Base-by-base conservation (phyloP, 2,888 invertebrate genomes). In the Hybos culiciformis region DNA sequence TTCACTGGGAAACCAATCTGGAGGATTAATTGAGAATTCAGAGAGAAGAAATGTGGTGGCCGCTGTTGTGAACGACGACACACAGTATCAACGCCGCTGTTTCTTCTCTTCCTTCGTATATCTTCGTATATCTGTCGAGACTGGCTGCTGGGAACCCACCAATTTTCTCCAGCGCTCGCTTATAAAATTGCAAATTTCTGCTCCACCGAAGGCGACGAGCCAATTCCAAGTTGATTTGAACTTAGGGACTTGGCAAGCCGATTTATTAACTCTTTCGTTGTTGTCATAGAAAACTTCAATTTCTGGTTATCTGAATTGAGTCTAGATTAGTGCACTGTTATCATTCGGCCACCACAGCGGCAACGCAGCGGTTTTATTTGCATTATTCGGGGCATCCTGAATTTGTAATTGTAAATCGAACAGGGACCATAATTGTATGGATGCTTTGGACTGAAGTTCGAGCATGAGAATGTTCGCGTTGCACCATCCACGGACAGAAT, bases 351-450 rank as follows among this genome's bases (percentile, higher is more conserved):
- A 43, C 98, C 98, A 53, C 85, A 83, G 0, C 83, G 80, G 63
- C 92, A 90, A 53, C 83, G 80, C 31, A 91, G 62, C 0, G 97
- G 97, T 61, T 88, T 86, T 45, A 97, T 92, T 66, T 86, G 85
- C 76, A 84, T 83, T 46, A 98, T 86, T 1, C 84, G 83, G 5
- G 97, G 97, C 70, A 97, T 94, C 49, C 83, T 80, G n/a, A n/a
- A n/a, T 17, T 91, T 90, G 61, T 92, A 97, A 57, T 84, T 85
- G 61, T 86, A 97, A 42, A 77, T 63, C 2, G 65, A 66, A 37
- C 66, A 67, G 0, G 57, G 54, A 3, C 53, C 50, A 44, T 20
- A 39, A 43, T 36, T 37, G 21, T 40, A 41, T 53, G 52, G 37
- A 51, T 47, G 18, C 37, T 37, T 36, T 41, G 24, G 19, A 39